These are phyloP conservation scores for Drosophila pseudotakahashii DNA, from an alignment of 2,888 invertebrate genomes.

Conservation along the genomic window DNA sequence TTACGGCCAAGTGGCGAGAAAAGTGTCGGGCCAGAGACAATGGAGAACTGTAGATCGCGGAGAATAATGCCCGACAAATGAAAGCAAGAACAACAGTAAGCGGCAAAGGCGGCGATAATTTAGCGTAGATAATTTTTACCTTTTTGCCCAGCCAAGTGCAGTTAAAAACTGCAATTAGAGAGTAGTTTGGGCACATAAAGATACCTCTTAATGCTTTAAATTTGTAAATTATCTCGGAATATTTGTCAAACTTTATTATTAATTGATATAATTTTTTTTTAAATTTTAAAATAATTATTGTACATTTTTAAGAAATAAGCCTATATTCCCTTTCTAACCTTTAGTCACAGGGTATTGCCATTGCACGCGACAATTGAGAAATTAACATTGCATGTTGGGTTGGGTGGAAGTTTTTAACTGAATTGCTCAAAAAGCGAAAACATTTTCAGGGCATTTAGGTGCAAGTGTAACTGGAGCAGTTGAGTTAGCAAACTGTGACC, in stretches of 20 bases:
- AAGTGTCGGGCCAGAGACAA: conserved; percentile 47
- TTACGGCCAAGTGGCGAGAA: conserved; percentile 27
- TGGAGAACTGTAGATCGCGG: conserved; percentile 32
- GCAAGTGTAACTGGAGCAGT: conserved; percentile 55
- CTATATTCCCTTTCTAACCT: neutral
- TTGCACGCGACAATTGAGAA: conserved; percentile 52
- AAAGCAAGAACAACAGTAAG: conserved; percentile 51
- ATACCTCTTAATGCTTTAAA: neutral
- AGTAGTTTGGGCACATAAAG: neutral
- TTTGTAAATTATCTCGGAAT: neutral
- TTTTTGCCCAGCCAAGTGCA: conserved; percentile 32
- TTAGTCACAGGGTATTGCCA: conserved; percentile 5
- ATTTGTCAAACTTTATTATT: too few relatives aligned
- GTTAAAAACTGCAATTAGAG: conserved; percentile 15
- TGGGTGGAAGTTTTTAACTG: conserved; percentile 43
- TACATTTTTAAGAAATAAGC: neutral
- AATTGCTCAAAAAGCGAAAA: conserved; percentile 63
- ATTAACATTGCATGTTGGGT: conserved; percentile 56
- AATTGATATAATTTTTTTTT: too few relatives aligned
- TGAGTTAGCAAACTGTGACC: conserved; percentile 57
- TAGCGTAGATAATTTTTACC: conserved; percentile 65
- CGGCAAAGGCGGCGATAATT: conserved; percentile 47
- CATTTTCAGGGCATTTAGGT: conserved; percentile 40
- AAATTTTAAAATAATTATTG: too few relatives aligned
- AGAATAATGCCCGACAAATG: conserved; percentile 29